phyloP scores from a whole-genome alignment of 2,113 vertebrate species.

The Symphodus melops region DNA sequence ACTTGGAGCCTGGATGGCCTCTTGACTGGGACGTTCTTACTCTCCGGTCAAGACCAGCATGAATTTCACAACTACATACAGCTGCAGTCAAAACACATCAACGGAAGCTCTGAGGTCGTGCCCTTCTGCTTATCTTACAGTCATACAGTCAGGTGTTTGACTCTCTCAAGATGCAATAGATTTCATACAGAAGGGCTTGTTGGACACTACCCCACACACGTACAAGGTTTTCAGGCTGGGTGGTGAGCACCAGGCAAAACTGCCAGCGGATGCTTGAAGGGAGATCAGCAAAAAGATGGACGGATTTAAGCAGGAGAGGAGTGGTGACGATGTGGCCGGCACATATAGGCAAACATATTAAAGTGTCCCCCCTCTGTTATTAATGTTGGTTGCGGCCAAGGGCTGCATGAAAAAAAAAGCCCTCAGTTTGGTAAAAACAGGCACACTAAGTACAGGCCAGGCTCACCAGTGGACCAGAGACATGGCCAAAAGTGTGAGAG shows the following conservation, averaged over 20 bases:
- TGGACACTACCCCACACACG: conserved; percentile 13
- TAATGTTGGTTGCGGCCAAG: conserved; percentile 72
- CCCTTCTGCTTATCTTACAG: conserved; percentile 30
- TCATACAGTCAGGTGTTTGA: conserved; percentile 53
- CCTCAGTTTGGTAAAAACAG: conserved; percentile 73
- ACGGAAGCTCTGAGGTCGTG: conserved; percentile 49
- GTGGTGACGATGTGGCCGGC: conserved; percentile 57
- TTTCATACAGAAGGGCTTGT: conserved; percentile 48
- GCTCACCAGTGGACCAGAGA: conserved; percentile 79
- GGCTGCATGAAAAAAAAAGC: conserved; percentile 67
- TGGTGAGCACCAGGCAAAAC: conserved; percentile 40
- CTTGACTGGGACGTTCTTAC: conserved; percentile 48
- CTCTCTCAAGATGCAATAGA: conserved; percentile 44
- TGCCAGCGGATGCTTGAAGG: conserved; percentile 46
- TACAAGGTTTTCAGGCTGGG: conserved; percentile 50
- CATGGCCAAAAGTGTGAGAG: conserved; percentile 79
- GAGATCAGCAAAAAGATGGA: conserved; percentile 48
- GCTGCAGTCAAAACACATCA: conserved; percentile 54
- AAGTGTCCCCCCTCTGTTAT: conserved; percentile 76
- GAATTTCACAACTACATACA: conserved; percentile 43
- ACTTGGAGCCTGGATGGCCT: conserved; percentile 39
- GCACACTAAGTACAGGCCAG: conserved; percentile 74
- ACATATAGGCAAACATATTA: conserved; percentile 73
- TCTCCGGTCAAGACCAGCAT: conserved; percentile 32
- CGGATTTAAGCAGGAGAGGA: conserved; percentile 62